A percentile compares a stretch with the other conserved stretches of the same genome.
These are phyloP conservation scores for Chironex yamaguchii DNA, from an alignment of 30 jellyfish, hydroid and myxozoan genomes.

Conservation along the genomic window DNA sequence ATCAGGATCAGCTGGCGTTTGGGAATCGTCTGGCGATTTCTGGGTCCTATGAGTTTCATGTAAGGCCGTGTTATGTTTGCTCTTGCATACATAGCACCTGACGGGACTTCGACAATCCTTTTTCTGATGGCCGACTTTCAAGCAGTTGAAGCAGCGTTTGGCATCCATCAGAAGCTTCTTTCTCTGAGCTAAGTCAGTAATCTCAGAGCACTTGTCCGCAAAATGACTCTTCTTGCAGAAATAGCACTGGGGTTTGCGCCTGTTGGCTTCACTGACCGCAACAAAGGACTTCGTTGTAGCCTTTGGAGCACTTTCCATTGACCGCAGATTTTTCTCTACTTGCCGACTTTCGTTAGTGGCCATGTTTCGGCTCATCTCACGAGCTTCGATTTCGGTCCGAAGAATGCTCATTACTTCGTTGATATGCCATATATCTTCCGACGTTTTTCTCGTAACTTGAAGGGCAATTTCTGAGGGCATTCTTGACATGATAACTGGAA, in stretches of 20 bases:
- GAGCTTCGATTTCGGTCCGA: conserved; percentile 60
- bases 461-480: conserved; percentile 48
- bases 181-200: conserved; percentile 19
- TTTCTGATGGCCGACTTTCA: conserved; percentile 13
- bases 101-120: conserved; percentile 8
- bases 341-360: background rate
- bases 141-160: conserved; percentile 58
- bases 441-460: conserved; percentile 60
- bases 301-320: background rate
- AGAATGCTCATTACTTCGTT: conserved; percentile 33
- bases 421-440: conserved; percentile 66
- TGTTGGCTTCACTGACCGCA: too few species aligned
- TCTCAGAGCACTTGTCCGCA: conserved; percentile 16
- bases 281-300: conserved; percentile 32
- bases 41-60: background rate
- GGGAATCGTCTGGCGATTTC: background rate
- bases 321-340: background rate
- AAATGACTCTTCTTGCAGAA: conserved; percentile 50
- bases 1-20: background rate
- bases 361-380: conserved; percentile 34
- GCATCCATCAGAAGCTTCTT: conserved; percentile 25
- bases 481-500: conserved; percentile 59
- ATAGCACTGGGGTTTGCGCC: too few species aligned
- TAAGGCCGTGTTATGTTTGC: conserved; percentile 14
- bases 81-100: conserved; percentile 5